Evolutionary conservation across 92 coral and sea anemone species (phyloP), one percentile per base, ranked within the genome.

Genomic region (Zoanthus solanderi): DNA sequence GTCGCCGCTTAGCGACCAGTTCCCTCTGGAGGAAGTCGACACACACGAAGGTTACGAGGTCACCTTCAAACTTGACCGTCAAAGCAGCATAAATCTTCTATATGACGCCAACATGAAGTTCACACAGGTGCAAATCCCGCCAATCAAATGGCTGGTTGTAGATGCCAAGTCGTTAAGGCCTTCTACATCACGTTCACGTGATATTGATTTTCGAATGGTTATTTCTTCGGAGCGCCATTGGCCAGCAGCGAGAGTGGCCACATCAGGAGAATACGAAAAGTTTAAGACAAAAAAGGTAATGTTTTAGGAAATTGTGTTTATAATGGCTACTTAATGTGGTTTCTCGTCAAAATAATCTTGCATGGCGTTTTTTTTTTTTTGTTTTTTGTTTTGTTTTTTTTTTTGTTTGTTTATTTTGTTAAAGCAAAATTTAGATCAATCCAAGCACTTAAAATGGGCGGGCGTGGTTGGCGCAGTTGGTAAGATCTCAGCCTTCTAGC

Each of bases 61-160:
- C 57, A 95, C 83, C 56, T 61, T 91, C 31, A 92, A 92, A 67
- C 85, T 56, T 16, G 91, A 90, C 68, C 91, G 83, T 58, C 84
- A 92, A 56, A 89, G 85, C 86, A 78, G 71, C 66, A 68, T 88
- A 13, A 85, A 78, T 50, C 71, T 92, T 15, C 69, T 84, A 2
- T 86, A 79, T 65, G 92, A 94, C 86, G 83, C 61, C 15, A 63
- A 94, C 44, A 61, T 85, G 90, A 60, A 82, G 17, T 90, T 94
- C 72, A 42, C 84, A 54, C 69, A 86, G 37, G 89, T 90, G 76
- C 91, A 90, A 63, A 93, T 90, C 73, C 95, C 95, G 32, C 93
- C 95, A 0, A 90, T 94, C 47, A 92, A 84, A 63, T 94, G 97
- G 97, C 91, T 92, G 15, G 94, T 87, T 4, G 94, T 88, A 17